These are phyloP conservation scores for Sebastes melanostomus DNA, from an alignment of 2,797 vertebrate species.

Conservation along the genomic window DNA sequence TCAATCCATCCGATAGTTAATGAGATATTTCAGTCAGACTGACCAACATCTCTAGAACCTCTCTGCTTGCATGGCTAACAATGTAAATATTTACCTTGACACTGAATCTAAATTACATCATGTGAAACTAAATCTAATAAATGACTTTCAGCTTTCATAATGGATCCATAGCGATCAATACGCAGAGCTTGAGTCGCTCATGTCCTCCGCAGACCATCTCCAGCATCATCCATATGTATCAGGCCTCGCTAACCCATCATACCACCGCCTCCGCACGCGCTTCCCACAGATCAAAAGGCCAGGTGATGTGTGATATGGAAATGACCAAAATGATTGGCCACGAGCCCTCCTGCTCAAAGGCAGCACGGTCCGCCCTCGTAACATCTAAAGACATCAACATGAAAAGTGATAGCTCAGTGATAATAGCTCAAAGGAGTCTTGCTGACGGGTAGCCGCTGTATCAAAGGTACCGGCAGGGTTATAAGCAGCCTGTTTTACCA, in stretches of 20 bases:
- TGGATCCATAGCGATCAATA: not conserved
- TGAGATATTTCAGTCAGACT: too few relatives aligned
- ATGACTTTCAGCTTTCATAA: not conserved
- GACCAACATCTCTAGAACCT: not conserved
- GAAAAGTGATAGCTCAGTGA: conserved; percentile 36
- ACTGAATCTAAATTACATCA: not conserved
- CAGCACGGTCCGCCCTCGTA: conserved; percentile 13
- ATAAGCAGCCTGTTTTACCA: conserved; percentile 10
- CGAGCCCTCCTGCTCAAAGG: conserved; percentile 55
- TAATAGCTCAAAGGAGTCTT: conserved; percentile 38
- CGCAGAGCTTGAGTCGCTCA: not conserved
- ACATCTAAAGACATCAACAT: conserved; percentile 43
- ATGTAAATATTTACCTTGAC: not conserved
- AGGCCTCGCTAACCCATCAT: conserved; percentile 2
- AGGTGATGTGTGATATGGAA: conserved; percentile 75
- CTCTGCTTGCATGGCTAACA: not conserved
- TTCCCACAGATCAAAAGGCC: conserved; percentile 63
- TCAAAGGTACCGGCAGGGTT: conserved; percentile 40
- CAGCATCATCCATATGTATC: conserved; percentile 38
- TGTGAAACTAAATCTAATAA: not conserved
- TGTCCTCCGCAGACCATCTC: not conserved
- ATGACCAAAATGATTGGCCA: conserved; percentile 50
- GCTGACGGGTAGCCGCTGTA: conserved; percentile 18
- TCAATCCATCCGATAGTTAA: too few relatives aligned
- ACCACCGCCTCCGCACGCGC: not conserved